These are phyloP conservation scores for Psittacula derbiana DNA, from an alignment of 2,797 vertebrate species.

Conservation along the genomic window DNA sequence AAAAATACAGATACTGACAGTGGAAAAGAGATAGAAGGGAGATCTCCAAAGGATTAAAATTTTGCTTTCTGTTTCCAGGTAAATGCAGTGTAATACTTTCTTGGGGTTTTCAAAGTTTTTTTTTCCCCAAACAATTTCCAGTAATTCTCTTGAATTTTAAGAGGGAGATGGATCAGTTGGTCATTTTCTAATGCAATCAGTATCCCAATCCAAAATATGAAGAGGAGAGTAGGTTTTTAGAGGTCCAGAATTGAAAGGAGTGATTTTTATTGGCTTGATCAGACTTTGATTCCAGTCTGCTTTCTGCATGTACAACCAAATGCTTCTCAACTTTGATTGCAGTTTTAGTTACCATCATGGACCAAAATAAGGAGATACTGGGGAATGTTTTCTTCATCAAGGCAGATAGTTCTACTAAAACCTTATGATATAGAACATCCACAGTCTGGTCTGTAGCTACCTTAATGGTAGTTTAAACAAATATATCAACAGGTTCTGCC, in stretches of 20 bases:
- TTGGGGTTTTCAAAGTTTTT: background rate
- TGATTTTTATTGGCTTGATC: background rate
- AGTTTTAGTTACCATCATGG: background rate
- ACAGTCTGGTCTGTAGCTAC: background rate
- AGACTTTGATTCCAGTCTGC: background rate
- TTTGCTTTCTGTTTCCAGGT: conserved; percentile 36
- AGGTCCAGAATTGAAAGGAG: background rate
- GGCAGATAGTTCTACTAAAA: background rate
- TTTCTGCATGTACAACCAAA: background rate
- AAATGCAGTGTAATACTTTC: conserved; percentile 5
- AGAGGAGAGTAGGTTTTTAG: background rate
- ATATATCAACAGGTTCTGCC: background rate
- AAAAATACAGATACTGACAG: conserved; percentile 84
- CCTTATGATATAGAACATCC: background rate
- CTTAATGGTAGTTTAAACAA: background rate
- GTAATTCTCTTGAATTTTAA: background rate
- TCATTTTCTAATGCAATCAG: background rate
- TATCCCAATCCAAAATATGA: background rate
- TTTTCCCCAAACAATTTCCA: background rate
- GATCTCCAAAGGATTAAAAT: conserved; percentile 72
- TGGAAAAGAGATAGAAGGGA: conserved; percentile 80
- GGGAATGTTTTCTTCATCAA: background rate
- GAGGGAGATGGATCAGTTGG: background rate
- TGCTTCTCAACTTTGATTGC: background rate
- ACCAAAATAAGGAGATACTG: background rate